A percentile compares a stretch with the other conserved stretches of the same genome.
Evolutionary conservation across 2,888 invertebrate genomes (phyloP).

Genomic region (Synergus itoensis): DNA sequence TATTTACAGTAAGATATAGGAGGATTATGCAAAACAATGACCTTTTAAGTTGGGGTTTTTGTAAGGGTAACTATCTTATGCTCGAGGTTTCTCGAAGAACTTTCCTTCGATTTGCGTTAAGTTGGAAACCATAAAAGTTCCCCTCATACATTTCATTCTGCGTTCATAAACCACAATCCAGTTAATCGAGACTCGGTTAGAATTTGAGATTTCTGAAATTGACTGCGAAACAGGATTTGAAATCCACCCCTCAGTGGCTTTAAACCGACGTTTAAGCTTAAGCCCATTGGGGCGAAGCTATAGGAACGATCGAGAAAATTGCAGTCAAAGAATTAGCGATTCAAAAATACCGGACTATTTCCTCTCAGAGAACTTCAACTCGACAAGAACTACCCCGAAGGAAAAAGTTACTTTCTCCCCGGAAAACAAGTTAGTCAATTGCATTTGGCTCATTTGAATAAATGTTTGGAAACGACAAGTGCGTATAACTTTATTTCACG

Average conservation of each 20-base stretch:
- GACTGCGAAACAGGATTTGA: constrained; percentile 55
- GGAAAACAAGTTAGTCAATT: constrained; percentile 49
- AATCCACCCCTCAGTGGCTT: constrained; percentile 21
- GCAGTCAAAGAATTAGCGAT: constrained; percentile 58
- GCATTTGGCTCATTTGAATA: constrained; percentile 45
- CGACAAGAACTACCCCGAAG: constrained; percentile 44
- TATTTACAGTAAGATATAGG: not conserved
- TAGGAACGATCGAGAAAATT: constrained; percentile 39
- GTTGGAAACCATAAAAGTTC: not conserved
- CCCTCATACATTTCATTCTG: constrained; percentile 3
- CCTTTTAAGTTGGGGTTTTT: not conserved
- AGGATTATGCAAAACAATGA: constrained; percentile 5
- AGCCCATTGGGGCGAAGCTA: not conserved
- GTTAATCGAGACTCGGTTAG: constrained; percentile 63
- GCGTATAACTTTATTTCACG: constrained; percentile 13
- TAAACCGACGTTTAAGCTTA: constrained; percentile 29
- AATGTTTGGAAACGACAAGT: constrained; percentile 43
- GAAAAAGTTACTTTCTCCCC: constrained; percentile 42
- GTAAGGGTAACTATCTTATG: not conserved
- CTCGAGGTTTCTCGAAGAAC: not conserved
- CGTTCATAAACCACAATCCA: constrained; percentile 52
- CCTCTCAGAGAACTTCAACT: constrained; percentile 56
- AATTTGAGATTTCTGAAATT: constrained; percentile 65
- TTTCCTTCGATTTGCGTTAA: not conserved
- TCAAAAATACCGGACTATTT: constrained; percentile 61